Evolutionary conservation across 2,113 vertebrate species (phyloP).

Genomic region (Empidonax alnorum): DNA sequence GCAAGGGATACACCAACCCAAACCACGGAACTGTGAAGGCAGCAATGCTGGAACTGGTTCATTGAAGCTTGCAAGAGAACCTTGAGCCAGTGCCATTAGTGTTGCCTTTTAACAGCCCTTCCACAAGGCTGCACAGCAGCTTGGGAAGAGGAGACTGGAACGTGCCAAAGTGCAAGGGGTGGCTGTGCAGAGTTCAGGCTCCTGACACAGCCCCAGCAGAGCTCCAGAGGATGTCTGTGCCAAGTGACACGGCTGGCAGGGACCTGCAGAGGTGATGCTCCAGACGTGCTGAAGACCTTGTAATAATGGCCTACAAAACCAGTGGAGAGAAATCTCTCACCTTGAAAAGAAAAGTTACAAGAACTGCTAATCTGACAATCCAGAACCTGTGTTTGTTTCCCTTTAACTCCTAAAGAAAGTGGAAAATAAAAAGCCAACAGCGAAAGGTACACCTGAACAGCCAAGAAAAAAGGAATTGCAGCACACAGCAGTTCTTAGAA

Average conservation of each 20-base stretch:
- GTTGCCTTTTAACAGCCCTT: fast-evolving
- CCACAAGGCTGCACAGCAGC: neutral
- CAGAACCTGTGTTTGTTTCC: neutral
- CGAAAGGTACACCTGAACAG: neutral
- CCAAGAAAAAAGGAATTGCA: neutral
- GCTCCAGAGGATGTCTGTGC: neutral
- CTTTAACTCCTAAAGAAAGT: neutral
- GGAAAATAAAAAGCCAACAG: neutral
- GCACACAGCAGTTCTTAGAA: neutral
- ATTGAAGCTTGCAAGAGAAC: neutral
- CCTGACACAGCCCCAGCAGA: neutral
- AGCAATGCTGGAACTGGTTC: neutral
- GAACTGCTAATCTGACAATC: neutral
- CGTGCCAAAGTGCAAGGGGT: no score
- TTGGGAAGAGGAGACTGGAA: neutral
- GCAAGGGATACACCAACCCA: neutral
- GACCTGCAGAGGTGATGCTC: neutral
- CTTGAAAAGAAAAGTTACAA: neutral
- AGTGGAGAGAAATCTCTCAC: neutral
- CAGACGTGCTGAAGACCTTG: neutral
- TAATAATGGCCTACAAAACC: neutral
- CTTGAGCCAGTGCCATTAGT: neutral
- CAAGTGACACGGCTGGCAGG: neutral
- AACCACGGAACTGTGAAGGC: neutral
- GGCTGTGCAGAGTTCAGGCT: neutral